Base-by-base conservation (phyloP, 2,113 vertebrate species). In the Phylloscopus whistleri region DNA sequence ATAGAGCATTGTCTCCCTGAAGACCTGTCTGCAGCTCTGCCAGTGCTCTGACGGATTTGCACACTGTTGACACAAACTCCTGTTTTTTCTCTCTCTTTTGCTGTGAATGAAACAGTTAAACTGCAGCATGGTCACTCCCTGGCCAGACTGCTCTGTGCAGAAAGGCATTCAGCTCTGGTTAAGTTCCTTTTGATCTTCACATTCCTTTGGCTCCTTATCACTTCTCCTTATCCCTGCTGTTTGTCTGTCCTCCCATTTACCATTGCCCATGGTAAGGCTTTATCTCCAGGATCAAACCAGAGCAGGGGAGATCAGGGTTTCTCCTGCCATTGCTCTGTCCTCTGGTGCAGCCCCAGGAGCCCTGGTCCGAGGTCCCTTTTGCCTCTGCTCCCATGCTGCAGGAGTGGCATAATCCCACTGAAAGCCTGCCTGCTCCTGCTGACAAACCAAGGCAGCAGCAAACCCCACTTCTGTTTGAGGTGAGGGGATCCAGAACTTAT, bases 201-300 rank as follows among this genome's bases (percentile, higher is more conserved):
- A 74, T 92, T 92, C 86, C 69, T 81, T 31, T 13, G 76, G 23
- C 72, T 87, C 80, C 72, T 95, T 92, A 94, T 96, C 87, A 13
- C 60, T 63, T 60, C 60, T 46, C 78, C 53, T 81, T 52, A 62
- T 76, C 68, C 83, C 59, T 86, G 33, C 67, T 48, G 18, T 37
- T 76, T 62, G 44, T 48, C 70, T 79, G 70, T 39, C 51, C 69
- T 83, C 72, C 75, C 67, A 8, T 26, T 53, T 39, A 21, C 59
- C 5, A 4, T 4, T 12, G 35, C 44, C 41, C 49, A 28, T 3
- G 49, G 28, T 5, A 1, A 35, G 48, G 80, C 23, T 63, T 76
- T 56, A 60, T 64, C 58, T 88, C 14, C 7, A 7, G 15, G 46
- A 48, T 74, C 63, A n/a, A 6, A 30, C 17, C 70, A 53, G 48